phyloP scores from a whole-genome alignment of 2,888 invertebrate species.

The Nesidiocoris tenuis region DNA sequence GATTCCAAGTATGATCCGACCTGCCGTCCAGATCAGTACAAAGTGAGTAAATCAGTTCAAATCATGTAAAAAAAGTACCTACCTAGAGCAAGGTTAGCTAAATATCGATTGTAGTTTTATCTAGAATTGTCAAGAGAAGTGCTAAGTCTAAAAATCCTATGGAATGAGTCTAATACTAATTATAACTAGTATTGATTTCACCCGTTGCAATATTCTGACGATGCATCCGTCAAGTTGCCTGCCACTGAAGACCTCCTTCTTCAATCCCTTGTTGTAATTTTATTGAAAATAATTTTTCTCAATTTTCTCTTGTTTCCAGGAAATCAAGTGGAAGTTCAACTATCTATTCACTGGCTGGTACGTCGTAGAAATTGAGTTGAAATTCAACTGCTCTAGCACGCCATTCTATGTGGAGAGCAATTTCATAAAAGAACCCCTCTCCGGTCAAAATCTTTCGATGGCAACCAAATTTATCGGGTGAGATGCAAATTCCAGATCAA shows the following conservation, averaged over 20 bases:
- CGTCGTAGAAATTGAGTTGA: conserved; percentile 3
- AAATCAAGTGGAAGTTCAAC: conserved; percentile 11
- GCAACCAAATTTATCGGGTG: not conserved
- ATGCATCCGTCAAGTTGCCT: too few relatives aligned
- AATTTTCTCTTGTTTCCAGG: conserved; percentile 1
- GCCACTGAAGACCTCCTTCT: too few relatives aligned
- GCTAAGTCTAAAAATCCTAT: too few relatives aligned
- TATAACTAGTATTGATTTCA: too few relatives aligned
- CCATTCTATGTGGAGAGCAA: not conserved
- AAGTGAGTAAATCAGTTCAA: too few relatives aligned
- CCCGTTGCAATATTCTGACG: too few relatives aligned
- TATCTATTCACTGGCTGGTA: conserved; percentile 24
- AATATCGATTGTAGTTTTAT: too few relatives aligned
- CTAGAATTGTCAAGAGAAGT: too few relatives aligned
- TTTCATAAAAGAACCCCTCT: not conserved
- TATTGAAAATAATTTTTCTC: not conserved
- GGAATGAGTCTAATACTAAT: too few relatives aligned
- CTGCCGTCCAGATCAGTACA: not conserved
- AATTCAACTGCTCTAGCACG: not conserved
- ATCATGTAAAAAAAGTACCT: too few relatives aligned
- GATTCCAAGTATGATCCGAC: not conserved
- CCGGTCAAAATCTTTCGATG: not conserved
- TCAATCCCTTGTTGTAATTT: not conserved
- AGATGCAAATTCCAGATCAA: too few relatives aligned
- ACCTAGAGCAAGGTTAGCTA: too few relatives aligned